Percentiles rank a stretch among this genome's conserved stretches.
phyloP scores from a whole-genome alignment of 2,888 invertebrate genomes.

The Oligia fasciuncula region DNA sequence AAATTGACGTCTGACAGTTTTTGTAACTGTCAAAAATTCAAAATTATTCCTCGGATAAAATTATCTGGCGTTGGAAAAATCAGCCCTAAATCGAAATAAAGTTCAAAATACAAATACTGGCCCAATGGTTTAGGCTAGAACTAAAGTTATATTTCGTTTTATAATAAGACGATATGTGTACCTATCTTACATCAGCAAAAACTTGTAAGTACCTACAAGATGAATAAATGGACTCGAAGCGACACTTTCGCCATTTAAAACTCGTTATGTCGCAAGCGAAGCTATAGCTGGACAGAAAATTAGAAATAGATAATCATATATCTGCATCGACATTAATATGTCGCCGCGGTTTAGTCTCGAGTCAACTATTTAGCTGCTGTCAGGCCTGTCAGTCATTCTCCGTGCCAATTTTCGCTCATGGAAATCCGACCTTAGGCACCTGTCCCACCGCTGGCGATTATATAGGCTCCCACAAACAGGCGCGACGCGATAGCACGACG shows the following conservation, averaged over 20 bases:
- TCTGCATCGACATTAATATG: slow-evolving; percentile 9
- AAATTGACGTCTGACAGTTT: too few species aligned
- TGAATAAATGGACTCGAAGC: slow-evolving; percentile 3
- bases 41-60: too few species aligned
- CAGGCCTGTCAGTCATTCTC: background rate
- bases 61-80: too few species aligned
- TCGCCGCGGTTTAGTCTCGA: slow-evolving; percentile 14
- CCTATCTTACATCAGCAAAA: background rate
- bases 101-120: too few species aligned
- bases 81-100: too few species aligned
- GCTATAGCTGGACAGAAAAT: slow-evolving; percentile 9
- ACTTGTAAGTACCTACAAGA: background rate
- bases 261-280: slow-evolving; percentile 22
- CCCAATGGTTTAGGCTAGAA: background rate
- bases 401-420: slow-evolving; percentile 10
- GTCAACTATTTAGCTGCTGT: slow-evolving; percentile 7
- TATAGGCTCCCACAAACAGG: too few species aligned
- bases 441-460: background rate
- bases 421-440: slow-evolving; percentile 8
- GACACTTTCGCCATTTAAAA: slow-evolving; percentile 38
- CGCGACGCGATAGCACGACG: too few species aligned
- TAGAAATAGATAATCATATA: slow-evolving; percentile 34
- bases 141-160: background rate
- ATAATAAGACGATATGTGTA: background rate
- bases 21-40: too few species aligned